Conservation (phyloP, 2,113 vertebrate species). For the Crocuta crocuta region DNA sequence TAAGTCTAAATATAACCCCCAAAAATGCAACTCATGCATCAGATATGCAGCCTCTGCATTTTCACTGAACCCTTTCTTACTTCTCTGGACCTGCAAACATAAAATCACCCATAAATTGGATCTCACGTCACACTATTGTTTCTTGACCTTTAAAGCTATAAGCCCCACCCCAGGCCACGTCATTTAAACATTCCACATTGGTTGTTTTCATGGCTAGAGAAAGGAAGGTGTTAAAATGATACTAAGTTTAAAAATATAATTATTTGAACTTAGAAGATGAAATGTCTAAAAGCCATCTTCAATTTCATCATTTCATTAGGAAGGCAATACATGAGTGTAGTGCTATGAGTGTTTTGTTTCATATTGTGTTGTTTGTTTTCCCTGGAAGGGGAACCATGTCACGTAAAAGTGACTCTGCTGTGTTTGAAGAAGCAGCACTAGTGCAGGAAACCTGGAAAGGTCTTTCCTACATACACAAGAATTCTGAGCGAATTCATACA, state of each 20-base stretch:
- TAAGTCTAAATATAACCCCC: background rate
- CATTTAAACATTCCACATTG: background rate
- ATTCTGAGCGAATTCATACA: background rate
- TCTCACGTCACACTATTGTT: background rate
- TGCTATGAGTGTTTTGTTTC: slow-evolving; percentile 6
- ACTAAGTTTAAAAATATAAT: background rate
- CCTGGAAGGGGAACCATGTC: background rate
- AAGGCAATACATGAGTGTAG: background rate
- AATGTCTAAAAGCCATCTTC: background rate
- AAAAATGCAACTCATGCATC: background rate
- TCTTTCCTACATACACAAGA: background rate
- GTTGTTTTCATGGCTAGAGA: slow-evolving; percentile 2
- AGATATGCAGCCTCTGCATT: background rate
- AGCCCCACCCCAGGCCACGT: background rate
- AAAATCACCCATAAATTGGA: background rate
- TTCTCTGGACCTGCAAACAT: background rate
- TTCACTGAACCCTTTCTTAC: background rate
- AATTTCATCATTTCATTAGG: slow-evolving; percentile 31
- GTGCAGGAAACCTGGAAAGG: background rate
- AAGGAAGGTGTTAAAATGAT: background rate
- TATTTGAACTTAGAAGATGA: slow-evolving; percentile 5
- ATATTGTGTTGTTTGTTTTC: background rate
- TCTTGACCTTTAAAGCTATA: slow-evolving; percentile 40
- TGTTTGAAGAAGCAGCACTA: background rate
- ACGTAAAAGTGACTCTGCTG: background rate